Evolutionary conservation across 1,140 invertebrate genomes (phyloP).

Genomic region (Ceratina calcarata): DNA sequence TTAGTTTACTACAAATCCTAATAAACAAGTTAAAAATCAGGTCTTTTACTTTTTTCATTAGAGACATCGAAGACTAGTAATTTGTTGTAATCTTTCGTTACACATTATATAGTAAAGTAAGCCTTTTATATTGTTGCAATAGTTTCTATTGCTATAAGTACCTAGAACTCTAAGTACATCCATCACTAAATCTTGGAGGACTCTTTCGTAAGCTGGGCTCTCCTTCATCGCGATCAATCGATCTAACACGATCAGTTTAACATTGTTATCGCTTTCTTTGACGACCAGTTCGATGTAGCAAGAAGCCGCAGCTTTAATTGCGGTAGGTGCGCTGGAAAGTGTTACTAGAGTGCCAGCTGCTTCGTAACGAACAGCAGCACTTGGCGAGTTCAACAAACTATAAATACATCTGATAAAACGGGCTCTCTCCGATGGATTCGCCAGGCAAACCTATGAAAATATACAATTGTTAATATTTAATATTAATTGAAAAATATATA

Average conservation of each 20-base stretch:
- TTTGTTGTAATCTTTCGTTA: no score
- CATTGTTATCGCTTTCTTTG: conserved; percentile 99
- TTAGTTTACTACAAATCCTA: no score
- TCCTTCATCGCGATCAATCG: conserved; percentile 94
- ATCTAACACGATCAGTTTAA: conserved; percentile 99
- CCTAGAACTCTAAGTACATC: conserved; percentile 97
- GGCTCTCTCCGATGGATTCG: conserved; percentile 97
- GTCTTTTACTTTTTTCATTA: no score
- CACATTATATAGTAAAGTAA: no score
- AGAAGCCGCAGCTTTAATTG: conserved; percentile 97
- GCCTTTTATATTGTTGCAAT: background rate
- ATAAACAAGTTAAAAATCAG: no score
- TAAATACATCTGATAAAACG: conserved; percentile 99
- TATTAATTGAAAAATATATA: background rate
- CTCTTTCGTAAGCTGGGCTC: conserved; percentile 92
- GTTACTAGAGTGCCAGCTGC: conserved; percentile 99
- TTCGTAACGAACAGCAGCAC: conserved; percentile 98
- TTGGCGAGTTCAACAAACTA: conserved; percentile 97
- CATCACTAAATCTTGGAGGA: conserved; percentile 98
- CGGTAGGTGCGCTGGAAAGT: conserved; percentile 96
- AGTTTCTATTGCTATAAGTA: no score
- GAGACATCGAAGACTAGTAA: no score
- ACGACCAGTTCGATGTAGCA: conserved; percentile 99
- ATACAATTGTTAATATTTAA: background rate
- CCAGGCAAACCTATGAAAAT: conserved; percentile 91